Evolutionary conservation across 2,797 vertebrate species (phyloP), one percentile per base, ranked within the genome.

Genomic region (Xyrichtys novacula): DNA sequence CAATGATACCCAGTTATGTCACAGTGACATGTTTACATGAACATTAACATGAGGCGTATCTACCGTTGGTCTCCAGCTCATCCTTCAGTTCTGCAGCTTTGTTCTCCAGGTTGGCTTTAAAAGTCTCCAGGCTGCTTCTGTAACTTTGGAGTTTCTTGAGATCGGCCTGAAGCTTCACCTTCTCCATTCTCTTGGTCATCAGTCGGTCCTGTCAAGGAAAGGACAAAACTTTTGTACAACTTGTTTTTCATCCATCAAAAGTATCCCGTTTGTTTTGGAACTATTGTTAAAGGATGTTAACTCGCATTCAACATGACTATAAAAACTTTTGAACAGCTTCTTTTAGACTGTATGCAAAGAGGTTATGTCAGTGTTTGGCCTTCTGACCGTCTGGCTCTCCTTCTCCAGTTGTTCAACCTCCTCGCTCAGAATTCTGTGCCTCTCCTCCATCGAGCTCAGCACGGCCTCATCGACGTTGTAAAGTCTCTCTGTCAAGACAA

Each of bases 71-170:
- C 70, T 95, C 93, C 46, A 96, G 82, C 81, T 97, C 96, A 63
- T 97, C 95, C 22, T 74, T 89, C 32, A 96, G 65, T 36, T 90
- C 90, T 40, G 90, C 78, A 14, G 85, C 65, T 79, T 96, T 96
- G 85, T 93, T 94, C 68, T 95, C 93, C 78, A 96, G 88, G 58
- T 92, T 92, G 28, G 77, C 69, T 89, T 93, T 91, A 67, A 96
- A 96, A 34, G 94, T 91, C 36, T 97, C 95, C 77, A 97, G 80
- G 74, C 91, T 94, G 62, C 86, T 85, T 55, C 89, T 86, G 76
- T 96, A 99, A 71, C 91, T 94, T 75, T 96, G 94, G 38, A 96
- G 95, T 78, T 97, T 97, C 87, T 98, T 95, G 34, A 96, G 91
- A 58, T 98, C 96, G 16, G 93, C 84, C 89, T 98, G 95, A 49